A percentile compares a stretch with the other conserved stretches of the same genome.
Conservation (phyloP, 2,113 vertebrate species). For the Vidua chalybeata region DNA sequence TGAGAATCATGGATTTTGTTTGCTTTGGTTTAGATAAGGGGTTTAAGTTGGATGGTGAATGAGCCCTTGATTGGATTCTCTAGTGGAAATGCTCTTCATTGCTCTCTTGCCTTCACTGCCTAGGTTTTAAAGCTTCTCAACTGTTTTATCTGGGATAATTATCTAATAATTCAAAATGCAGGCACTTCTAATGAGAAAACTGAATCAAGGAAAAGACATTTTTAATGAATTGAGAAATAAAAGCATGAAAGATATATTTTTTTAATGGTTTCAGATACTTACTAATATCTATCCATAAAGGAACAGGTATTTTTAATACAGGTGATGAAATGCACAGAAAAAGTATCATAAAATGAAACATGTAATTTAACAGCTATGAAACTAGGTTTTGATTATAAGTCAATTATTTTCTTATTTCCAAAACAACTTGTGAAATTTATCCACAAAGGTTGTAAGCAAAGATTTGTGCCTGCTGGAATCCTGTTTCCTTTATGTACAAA, state of each 20-base stretch:
- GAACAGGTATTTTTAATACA: neutral
- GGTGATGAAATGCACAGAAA: neutral
- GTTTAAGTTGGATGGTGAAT: slow-evolving; percentile 10
- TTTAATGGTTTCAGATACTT: neutral
- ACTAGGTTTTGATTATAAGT: neutral
- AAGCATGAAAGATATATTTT: neutral
- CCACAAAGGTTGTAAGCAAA: neutral
- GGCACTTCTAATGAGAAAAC: neutral
- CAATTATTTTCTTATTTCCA: neutral
- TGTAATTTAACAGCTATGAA: neutral
- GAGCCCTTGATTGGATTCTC: neutral
- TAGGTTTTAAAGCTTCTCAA: neutral
- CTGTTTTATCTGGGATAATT: neutral
- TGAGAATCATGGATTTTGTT: slow-evolving; percentile 63
- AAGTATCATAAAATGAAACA: neutral
- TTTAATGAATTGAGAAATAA: neutral
- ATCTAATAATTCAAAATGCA: neutral
- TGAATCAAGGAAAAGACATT: neutral
- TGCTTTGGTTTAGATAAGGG: slow-evolving; percentile 56
- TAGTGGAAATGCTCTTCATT: neutral
- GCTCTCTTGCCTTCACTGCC: neutral
- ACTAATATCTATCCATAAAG: neutral
- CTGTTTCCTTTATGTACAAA: neutral
- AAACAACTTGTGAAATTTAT: neutral
- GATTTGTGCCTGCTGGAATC: neutral